A percentile compares a stretch with the other conserved stretches of the same genome.
Conservation (phyloP, 2,113 vertebrate genomes). For the Alexandromys fortis region DNA sequence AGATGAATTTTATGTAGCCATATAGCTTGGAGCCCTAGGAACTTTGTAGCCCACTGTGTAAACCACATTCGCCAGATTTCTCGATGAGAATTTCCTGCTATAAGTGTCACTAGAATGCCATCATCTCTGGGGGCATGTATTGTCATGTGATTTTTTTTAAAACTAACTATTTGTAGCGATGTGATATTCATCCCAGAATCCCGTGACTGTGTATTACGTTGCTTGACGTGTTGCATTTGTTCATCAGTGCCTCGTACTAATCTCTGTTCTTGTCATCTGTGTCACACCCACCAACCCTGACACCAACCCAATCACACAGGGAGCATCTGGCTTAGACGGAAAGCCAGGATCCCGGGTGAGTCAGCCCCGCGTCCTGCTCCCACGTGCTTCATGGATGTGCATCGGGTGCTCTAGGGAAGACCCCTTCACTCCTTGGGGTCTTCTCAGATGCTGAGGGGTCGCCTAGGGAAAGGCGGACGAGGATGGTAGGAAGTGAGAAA, state of each 20-base stretch:
- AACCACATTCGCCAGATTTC: conserved; percentile 53
- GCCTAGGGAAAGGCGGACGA: rapidly evolving
- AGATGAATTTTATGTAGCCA: conserved; percentile 32
- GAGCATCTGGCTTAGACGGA: conserved; percentile 99
- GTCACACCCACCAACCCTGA: conserved; percentile 90
- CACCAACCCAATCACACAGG: conserved; percentile 93
- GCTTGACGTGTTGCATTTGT: conserved; percentile 85
- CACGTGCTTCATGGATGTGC: not conserved
- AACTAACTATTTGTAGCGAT: conserved; percentile 84
- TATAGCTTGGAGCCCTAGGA: not conserved
- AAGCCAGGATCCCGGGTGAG: conserved; percentile 99
- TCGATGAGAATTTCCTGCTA: conserved; percentile 67
- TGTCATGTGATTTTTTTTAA: conserved; percentile 74
- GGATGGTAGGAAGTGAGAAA: not conserved
- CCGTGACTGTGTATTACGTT: conserved; percentile 79
- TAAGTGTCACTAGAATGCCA: conserved; percentile 76
- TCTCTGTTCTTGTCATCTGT: conserved; percentile 97
- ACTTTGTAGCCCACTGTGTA: conserved; percentile 55
- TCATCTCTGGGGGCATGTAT: conserved; percentile 68
- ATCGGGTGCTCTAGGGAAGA: not conserved
- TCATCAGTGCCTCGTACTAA: conserved; percentile 93
- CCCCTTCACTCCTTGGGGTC: rapidly evolving
- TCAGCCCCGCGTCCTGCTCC: conserved; percentile 91
- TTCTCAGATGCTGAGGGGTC: not conserved
- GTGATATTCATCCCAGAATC: conserved; percentile 79